Conservation (phyloP, 2,888 invertebrate species). For the Hydraecia micacea region DNA sequence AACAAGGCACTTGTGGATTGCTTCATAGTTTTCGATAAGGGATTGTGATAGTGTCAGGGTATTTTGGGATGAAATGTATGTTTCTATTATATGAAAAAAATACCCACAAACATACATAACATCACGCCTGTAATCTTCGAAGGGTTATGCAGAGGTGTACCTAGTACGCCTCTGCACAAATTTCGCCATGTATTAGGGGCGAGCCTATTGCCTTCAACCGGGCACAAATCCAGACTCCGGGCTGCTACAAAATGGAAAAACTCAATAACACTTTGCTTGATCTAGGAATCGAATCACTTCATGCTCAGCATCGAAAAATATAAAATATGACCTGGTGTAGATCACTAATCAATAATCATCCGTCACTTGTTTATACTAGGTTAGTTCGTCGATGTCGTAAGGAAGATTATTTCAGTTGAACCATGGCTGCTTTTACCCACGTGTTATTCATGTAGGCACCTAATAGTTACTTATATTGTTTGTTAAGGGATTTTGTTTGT, state of each 20-base stretch:
- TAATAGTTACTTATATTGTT: neutral
- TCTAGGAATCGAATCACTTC: neutral
- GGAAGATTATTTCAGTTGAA: neutral
- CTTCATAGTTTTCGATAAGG: slow-evolving; percentile 54
- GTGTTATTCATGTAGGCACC: neutral
- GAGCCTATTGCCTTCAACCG: neutral
- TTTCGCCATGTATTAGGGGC: neutral
- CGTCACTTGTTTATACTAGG: neutral
- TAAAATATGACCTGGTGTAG: neutral
- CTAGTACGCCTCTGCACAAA: too few relatives aligned
- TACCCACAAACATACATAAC: neutral
- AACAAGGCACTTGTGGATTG: slow-evolving; percentile 69
- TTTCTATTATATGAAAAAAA: slow-evolving; percentile 4
- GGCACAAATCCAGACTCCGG: neutral
- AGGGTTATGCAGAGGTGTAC: neutral
- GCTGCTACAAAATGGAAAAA: neutral
- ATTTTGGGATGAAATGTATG: slow-evolving; percentile 38
- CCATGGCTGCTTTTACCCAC: neutral
- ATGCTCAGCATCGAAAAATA: slow-evolving; percentile 4
- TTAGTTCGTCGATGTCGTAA: neutral
- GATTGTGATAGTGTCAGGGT: slow-evolving; percentile 34
- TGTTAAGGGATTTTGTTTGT: neutral
- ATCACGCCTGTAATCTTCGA: neutral
- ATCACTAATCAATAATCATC: neutral
- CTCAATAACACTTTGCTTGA: neutral